Conservation (phyloP, 2,888 invertebrate genomes). For the Melieria picta region DNA sequence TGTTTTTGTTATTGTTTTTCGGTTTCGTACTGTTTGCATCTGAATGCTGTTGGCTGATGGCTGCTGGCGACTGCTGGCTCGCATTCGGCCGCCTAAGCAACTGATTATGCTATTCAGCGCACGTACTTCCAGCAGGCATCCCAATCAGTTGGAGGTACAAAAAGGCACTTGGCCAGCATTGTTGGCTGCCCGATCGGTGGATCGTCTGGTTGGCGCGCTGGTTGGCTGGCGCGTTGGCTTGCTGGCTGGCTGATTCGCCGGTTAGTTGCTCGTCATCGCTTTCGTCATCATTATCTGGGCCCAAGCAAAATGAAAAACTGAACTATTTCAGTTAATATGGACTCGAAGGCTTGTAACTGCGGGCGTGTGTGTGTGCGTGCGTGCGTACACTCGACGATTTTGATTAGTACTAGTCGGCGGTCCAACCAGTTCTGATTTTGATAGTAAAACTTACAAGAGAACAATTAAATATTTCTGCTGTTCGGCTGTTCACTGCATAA, state of each 20-base stretch:
- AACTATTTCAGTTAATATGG: conserved; percentile 32
- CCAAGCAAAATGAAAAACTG: conserved; percentile 28
- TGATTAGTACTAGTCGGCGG: conserved; percentile 13
- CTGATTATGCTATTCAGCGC: conserved; percentile 53
- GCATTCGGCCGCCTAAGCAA: conserved; percentile 33
- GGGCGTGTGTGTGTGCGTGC: neutral
- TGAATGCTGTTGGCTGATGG: conserved; percentile 37
- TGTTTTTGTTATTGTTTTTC: conserved; percentile 13
- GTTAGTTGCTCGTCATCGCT: conserved; percentile 37
- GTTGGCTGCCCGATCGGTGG: no score
- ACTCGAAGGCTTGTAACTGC: conserved; percentile 6
- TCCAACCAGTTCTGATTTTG: no score
- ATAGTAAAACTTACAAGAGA: no score
- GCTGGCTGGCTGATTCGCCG: conserved; percentile 24
- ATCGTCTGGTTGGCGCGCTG: conserved; percentile 7
- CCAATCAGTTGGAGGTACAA: conserved; percentile 54
- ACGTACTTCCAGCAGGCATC: conserved; percentile 58
- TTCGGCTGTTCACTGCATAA: no score
- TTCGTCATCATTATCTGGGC: conserved; percentile 39
- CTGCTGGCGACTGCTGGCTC: conserved; percentile 30
- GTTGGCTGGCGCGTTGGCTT: conserved; percentile 23
- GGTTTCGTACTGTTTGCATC: conserved; percentile 20
- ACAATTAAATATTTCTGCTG: no score
- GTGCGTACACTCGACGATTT: conserved; percentile 28
- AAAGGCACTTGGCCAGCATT: conserved; percentile 16